Percentiles rank a stretch among this genome's conserved stretches.
Evolutionary conservation across 2,888 invertebrate genomes (phyloP).

Genomic region (Mamestra brassicae): DNA sequence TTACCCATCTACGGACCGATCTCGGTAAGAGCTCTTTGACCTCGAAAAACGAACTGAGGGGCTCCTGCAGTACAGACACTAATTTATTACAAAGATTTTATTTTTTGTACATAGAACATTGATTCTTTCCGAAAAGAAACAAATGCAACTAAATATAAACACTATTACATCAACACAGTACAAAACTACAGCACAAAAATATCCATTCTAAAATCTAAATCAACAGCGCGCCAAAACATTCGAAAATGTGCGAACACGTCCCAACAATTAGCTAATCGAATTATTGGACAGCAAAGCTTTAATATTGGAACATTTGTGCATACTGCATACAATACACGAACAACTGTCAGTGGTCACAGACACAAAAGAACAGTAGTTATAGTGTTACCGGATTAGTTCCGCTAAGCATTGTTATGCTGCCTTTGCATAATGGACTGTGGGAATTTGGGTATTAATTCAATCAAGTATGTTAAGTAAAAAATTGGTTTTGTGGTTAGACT

Average conservation of each 20-base stretch:
- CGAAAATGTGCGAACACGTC: constrained; percentile 44
- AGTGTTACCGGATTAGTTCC: constrained; percentile 41
- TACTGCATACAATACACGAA: constrained; percentile 39
- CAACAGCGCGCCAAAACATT: neutral
- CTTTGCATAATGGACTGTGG: constrained; percentile 42
- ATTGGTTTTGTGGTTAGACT: no score
- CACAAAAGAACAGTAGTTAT: constrained; percentile 56
- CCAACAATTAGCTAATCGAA: constrained; percentile 58
- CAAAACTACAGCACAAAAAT: neutral
- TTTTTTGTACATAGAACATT: no score
- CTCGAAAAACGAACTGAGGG: no score
- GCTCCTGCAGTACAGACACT: no score
- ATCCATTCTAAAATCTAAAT: constrained; percentile 17
- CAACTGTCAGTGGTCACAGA: constrained; percentile 35
- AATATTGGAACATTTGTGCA: constrained; percentile 55
- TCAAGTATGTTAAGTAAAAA: neutral
- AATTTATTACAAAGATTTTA: no score
- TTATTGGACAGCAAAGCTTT: constrained; percentile 48
- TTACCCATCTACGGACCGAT: no score
- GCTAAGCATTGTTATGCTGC: constrained; percentile 54
- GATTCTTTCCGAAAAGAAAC: no score
- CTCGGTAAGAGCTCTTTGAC: no score
- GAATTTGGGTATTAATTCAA: constrained; percentile 30
- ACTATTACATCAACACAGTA: neutral
- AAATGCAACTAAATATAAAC: neutral